These are phyloP conservation scores for Sycophaga agraensis DNA, from an alignment of 1,140 invertebrate species.

Conservation along the genomic window DNA sequence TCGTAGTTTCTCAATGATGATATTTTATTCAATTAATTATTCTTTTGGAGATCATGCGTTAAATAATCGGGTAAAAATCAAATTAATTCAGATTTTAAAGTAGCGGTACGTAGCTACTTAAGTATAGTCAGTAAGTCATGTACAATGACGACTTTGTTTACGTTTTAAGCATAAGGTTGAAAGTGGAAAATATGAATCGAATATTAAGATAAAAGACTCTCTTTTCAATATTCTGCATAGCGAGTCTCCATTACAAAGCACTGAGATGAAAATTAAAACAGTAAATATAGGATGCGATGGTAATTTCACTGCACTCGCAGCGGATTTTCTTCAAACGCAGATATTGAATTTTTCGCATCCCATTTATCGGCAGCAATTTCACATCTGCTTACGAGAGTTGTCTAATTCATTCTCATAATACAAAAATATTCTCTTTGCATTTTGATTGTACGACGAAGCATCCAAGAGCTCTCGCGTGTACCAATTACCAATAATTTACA, in stretches of 20 bases:
- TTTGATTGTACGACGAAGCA: slow-evolving; percentile 1
- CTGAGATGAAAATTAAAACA: too few species aligned
- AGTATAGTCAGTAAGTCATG: slow-evolving; percentile 16
- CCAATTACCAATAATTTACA: background rate
- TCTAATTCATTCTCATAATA: background rate
- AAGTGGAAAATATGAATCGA: too few species aligned
- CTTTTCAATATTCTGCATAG: too few species aligned
- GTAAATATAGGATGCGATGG: too few species aligned
- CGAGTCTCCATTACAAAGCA: too few species aligned
- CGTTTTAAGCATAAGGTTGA: too few species aligned
- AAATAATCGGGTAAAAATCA: slow-evolving; percentile 4
- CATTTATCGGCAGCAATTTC: background rate
- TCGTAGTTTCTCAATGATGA: too few species aligned
- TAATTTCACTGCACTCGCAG: too few species aligned
- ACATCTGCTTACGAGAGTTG: background rate
- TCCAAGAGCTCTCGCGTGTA: background rate
- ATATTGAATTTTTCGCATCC: background rate
- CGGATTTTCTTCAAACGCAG: background rate
- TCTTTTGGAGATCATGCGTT: background rate
- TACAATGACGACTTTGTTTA: slow-evolving; percentile 8
- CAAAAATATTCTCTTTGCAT: slow-evolving; percentile 16
- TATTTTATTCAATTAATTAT: too few species aligned
- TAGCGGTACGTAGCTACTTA: slow-evolving; percentile 21
- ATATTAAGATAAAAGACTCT: too few species aligned
- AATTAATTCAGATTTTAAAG: slow-evolving; percentile 14